These are phyloP conservation scores for Cirrhinus mrigala DNA, from an alignment of 2,797 vertebrate species.

Conservation along the genomic window DNA sequence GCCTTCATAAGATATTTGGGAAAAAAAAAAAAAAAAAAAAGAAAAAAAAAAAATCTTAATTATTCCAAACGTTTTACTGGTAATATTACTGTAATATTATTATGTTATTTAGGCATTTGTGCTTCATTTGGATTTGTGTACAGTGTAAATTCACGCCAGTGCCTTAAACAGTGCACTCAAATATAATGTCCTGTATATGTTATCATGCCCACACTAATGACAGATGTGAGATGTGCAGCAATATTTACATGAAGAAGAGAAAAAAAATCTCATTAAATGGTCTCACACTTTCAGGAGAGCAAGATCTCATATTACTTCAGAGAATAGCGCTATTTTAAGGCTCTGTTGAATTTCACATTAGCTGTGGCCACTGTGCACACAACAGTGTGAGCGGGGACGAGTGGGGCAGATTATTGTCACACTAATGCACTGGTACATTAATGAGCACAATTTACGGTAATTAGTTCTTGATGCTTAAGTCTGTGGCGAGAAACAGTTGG, in stretches of 20 bases:
- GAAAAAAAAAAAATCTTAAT: too few species aligned
- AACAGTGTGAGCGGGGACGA: background rate
- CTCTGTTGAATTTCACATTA: slow-evolving; percentile 20
- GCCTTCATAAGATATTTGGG: too few species aligned
- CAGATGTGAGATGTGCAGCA: background rate
- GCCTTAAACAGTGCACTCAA: background rate
- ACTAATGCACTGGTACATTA: slow-evolving; percentile 42
- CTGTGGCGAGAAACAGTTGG: background rate
- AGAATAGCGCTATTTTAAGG: slow-evolving; percentile 18
- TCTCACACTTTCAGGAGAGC: slow-evolving; percentile 30
- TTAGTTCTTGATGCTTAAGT: slow-evolving; percentile 47
- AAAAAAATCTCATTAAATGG: slow-evolving; percentile 29
- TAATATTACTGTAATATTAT: too few species aligned
- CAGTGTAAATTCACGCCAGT: background rate
- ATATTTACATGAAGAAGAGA: slow-evolving; percentile 12
- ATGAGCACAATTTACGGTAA: slow-evolving; percentile 47
- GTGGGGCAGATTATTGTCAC: slow-evolving; percentile 27
- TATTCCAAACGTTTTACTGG: too few species aligned
- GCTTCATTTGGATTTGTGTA: background rate
- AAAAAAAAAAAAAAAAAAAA: too few species aligned
- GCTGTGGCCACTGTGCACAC: slow-evolving; percentile 5
- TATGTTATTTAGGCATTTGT: background rate
- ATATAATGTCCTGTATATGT: background rate
- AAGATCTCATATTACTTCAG: slow-evolving; percentile 2
- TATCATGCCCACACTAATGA: background rate